phyloP scores from a whole-genome alignment of 1,140 invertebrate genomes.

The Cherax quadricarinatus region DNA sequence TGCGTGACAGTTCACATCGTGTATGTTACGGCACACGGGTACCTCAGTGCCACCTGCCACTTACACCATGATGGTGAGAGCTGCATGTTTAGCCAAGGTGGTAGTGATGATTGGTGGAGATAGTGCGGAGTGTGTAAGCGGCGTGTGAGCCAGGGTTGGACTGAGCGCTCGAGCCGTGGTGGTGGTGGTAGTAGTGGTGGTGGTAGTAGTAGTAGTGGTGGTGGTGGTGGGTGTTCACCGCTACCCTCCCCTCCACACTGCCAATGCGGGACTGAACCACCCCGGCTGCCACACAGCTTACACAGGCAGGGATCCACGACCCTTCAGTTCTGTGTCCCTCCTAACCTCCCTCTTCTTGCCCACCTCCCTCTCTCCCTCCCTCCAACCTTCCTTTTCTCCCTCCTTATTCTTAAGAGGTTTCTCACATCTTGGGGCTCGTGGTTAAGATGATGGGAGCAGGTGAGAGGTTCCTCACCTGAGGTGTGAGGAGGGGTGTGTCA shows the following conservation, averaged over 20 bases:
- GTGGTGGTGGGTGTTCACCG: slow-evolving; percentile 15
- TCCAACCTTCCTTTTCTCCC: too few relatives aligned
- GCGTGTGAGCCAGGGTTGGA: neutral
- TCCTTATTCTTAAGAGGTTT: too few relatives aligned
- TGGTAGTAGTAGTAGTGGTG: slow-evolving; percentile 16
- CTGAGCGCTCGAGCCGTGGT: neutral
- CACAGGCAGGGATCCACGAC: neutral
- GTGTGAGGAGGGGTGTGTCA: neutral
- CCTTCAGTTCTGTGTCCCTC: neutral
- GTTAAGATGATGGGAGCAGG: too few relatives aligned
- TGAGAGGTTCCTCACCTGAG: neutral
- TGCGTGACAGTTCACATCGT: too few relatives aligned
- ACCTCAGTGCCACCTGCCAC: too few relatives aligned
- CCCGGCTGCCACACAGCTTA: neutral
- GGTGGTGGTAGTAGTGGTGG: slow-evolving; percentile 11
- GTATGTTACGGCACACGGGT: too few relatives aligned
- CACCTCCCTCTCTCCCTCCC: too few relatives aligned
- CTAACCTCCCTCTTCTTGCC: neutral
- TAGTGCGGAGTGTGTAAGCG: neutral
- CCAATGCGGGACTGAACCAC: slow-evolving; percentile 42
- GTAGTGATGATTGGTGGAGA: neutral
- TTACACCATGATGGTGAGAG: too few relatives aligned
- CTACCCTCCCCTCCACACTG: slow-evolving; percentile 30
- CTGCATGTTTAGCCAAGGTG: neutral
- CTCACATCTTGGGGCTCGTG: too few relatives aligned